Percentiles rank a stretch among this genome's conserved stretches.
phyloP scores from a whole-genome alignment of 2,888 invertebrate genomes.

The Bibio marci region DNA sequence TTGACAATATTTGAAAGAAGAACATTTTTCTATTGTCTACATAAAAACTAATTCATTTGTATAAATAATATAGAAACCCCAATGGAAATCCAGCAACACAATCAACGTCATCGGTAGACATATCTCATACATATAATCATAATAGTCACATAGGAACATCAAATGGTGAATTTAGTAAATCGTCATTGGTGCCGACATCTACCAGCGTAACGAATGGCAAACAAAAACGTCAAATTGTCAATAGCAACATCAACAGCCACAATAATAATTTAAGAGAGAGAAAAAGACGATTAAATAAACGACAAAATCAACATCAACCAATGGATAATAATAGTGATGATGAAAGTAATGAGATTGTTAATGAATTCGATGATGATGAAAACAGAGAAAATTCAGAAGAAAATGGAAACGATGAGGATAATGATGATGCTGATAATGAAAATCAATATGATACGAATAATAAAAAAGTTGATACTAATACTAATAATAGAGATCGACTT shows the following conservation, averaged over 20 bases:
- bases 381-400: background rate
- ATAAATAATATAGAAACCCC: slow-evolving; percentile 11
- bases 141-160: slow-evolving; percentile 3
- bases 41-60: too few species aligned
- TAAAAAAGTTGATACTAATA: slow-evolving; percentile 9
- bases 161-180: background rate
- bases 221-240: background rate
- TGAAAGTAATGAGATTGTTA: background rate
- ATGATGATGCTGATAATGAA: slow-evolving; percentile 8
- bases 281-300: background rate
- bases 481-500: slow-evolving; percentile 6
- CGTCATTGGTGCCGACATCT: too few species aligned
- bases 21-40: too few species aligned
- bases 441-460: slow-evolving; percentile 8
- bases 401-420: slow-evolving; percentile 2
- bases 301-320: slow-evolving; percentile 2
- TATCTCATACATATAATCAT: slow-evolving; percentile 10
- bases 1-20: too few species aligned
- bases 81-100: slow-evolving; percentile 14
- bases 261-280: background rate
- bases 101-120: slow-evolving; percentile 16
- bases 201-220: background rate
- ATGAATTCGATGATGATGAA: too few species aligned
- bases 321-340: slow-evolving; percentile 3
- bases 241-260: background rate